Evolutionary conservation across 2,888 invertebrate genomes (phyloP).

Genomic region (Tricholauxania praeusta): DNA sequence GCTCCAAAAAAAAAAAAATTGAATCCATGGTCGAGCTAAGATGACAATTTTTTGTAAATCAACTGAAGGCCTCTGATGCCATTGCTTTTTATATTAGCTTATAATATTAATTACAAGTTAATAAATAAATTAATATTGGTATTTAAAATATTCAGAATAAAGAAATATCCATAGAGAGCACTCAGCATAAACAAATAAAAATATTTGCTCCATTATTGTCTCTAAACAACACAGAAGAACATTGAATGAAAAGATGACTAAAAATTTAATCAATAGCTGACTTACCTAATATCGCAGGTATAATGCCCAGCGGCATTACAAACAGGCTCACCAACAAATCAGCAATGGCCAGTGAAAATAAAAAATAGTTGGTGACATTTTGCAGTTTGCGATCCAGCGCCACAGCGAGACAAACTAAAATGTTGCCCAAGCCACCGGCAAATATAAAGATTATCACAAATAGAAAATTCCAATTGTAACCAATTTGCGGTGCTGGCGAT

Average conservation of each 20-base stretch:
- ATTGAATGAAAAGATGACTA: neutral
- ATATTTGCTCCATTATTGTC: too few species aligned
- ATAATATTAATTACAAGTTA: too few species aligned
- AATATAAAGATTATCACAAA: constrained; percentile 88
- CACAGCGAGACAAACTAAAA: constrained; percentile 93
- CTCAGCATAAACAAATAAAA: neutral
- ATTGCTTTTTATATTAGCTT: too few species aligned
- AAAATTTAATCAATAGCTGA: constrained; percentile 30
- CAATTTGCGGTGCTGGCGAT: constrained; percentile 37
- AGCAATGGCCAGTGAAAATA: constrained; percentile 92
- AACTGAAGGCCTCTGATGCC: too few species aligned
- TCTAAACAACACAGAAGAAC: neutral
- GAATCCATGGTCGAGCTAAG: too few species aligned
- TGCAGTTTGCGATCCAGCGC: constrained; percentile 89
- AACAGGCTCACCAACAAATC: constrained; percentile 93
- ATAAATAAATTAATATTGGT: too few species aligned
- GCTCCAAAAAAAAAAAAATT: too few species aligned
- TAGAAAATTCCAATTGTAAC: constrained; percentile 85
- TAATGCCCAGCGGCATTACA: constrained; percentile 96
- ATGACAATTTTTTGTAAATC: too few species aligned
- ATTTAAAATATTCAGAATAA: too few species aligned
- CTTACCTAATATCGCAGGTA: constrained; percentile 94
- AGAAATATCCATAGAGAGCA: too few species aligned
- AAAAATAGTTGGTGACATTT: constrained; percentile 96
- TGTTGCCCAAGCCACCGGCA: constrained; percentile 91